These are phyloP conservation scores for Eumacrocentrus americanus DNA, from an alignment of 2,888 invertebrate genomes.

Conservation along the genomic window DNA sequence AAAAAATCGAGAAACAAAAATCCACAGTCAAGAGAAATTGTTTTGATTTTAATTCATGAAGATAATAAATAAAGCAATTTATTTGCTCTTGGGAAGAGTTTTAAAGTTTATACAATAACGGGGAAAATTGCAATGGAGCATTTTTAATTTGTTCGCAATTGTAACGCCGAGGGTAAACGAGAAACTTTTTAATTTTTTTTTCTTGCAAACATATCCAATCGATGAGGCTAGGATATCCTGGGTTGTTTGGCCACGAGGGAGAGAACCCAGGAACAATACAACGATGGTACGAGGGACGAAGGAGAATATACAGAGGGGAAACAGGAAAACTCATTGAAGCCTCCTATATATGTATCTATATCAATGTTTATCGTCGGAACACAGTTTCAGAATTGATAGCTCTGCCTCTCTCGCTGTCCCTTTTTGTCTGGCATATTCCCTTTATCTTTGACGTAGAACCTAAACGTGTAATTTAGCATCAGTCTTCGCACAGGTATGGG, in stretches of 20 bases:
- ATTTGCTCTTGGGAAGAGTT: not conserved
- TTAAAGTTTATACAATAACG: not conserved
- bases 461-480: slow-evolving; percentile 8
- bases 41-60: too few species aligned
- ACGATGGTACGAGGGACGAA: too few species aligned
- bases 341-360: not conserved
- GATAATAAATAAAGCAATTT: not conserved
- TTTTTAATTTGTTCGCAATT: not conserved
- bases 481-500: not conserved
- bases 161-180: not conserved
- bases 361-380: too few species aligned
- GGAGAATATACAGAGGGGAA: not conserved
- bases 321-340: slow-evolving; percentile 41
- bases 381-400: slow-evolving; percentile 7
- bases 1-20: not conserved
- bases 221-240: not conserved
- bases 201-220: slow-evolving; percentile 14
- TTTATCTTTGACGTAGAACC: not conserved
- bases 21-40: not conserved
- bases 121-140: not conserved
- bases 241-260: not conserved
- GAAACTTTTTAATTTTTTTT: too few species aligned
- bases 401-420: not conserved
- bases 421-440: not conserved
- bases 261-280: slow-evolving; percentile 4